These are phyloP conservation scores for Brachyptera risi DNA, from an alignment of 2,888 invertebrate species.

Conservation along the genomic window DNA sequence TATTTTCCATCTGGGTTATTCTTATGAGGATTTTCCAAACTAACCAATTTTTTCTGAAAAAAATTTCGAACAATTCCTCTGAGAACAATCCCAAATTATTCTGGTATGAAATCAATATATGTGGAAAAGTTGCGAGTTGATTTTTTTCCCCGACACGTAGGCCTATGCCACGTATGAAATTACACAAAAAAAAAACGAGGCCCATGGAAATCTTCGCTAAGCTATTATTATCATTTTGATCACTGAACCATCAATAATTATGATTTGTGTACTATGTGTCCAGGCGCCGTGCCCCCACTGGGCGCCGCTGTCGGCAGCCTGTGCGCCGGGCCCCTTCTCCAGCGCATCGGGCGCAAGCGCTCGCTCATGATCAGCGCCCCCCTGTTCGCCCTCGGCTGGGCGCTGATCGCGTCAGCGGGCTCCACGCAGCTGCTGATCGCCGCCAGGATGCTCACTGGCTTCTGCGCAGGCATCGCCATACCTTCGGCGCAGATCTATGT, in stretches of 20 bases:
- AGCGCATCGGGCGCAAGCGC: slow-evolving; percentile 48
- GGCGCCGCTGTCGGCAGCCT: slow-evolving; percentile 56
- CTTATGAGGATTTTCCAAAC: too few relatives aligned
- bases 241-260: background rate
- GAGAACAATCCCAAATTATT: too few relatives aligned
- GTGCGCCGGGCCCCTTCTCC: slow-evolving; percentile 52
- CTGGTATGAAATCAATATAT: too few relatives aligned
- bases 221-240: background rate
- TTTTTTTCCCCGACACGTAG: too few relatives aligned
- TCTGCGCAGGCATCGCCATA: slow-evolving; percentile 56
- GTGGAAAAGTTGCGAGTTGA: too few relatives aligned
- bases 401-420: slow-evolving; percentile 51
- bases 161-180: too few relatives aligned
- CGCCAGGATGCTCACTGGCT: slow-evolving; percentile 54
- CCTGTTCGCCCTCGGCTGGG: slow-evolving; percentile 53
- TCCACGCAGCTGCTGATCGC: slow-evolving; percentile 48
- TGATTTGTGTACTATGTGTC: too few relatives aligned
- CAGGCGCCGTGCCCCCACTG: slow-evolving; percentile 55
- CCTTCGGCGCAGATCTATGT: slow-evolving; percentile 62
- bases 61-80: too few relatives aligned
- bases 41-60: too few relatives aligned
- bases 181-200: background rate
- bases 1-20: too few relatives aligned
- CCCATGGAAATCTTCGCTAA: background rate
- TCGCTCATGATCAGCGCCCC: slow-evolving; percentile 52